Percentiles rank a stretch among this genome's conserved stretches.
These are phyloP conservation scores for Galerucella calmariensis DNA, from an alignment of 2,888 invertebrate species.

Conservation along the genomic window DNA sequence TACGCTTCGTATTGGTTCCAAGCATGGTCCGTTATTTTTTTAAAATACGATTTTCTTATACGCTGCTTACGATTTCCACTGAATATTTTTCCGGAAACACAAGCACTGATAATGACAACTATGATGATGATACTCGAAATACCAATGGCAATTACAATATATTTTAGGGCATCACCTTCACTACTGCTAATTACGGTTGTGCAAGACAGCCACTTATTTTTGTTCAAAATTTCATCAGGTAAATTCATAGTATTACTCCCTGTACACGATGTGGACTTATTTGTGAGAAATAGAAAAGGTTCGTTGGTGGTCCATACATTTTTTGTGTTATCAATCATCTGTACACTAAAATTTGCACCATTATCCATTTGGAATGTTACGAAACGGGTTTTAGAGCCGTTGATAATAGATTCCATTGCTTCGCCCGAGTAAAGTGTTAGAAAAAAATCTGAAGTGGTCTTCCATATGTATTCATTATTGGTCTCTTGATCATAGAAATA, in stretches of 20 bases:
- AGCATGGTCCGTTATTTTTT: background rate
- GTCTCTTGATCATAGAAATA: background rate
- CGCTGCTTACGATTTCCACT: background rate
- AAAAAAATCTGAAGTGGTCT: background rate
- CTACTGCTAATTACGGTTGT: background rate
- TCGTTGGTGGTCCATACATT: background rate
- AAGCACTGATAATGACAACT: background rate
- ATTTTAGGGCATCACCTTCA: too few species aligned
- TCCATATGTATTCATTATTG: background rate
- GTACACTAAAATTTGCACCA: background rate
- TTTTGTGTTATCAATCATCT: background rate
- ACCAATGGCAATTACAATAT: background rate
- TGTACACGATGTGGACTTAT: background rate
- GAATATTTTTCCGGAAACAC: background rate
- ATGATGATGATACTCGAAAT: background rate
- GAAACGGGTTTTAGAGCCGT: background rate
- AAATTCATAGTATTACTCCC: background rate
- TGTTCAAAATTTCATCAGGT: background rate
- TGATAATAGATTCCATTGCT: background rate
- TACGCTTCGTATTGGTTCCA: background rate
- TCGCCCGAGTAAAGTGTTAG: background rate
- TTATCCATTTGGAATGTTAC: background rate
- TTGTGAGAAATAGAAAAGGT: background rate
- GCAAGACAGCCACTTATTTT: background rate
- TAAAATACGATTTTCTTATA: background rate